These are phyloP conservation scores for Brachyalestes nurse DNA, from an alignment of 2,797 vertebrate species.

Conservation along the genomic window DNA sequence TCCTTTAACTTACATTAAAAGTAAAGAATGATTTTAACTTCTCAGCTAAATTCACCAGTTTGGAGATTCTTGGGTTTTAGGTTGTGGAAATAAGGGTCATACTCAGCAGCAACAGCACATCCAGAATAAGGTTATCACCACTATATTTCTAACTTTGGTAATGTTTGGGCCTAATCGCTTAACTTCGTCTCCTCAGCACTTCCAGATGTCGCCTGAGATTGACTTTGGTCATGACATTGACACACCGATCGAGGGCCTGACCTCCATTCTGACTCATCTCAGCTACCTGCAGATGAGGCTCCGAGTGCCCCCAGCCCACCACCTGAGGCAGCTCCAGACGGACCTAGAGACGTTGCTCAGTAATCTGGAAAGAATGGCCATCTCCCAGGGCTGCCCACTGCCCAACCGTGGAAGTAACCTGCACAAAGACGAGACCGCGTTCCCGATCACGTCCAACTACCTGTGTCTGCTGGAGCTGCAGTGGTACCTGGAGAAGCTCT, in stretches of 20 bases:
- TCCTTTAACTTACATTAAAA: no score
- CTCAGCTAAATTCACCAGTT: no score
- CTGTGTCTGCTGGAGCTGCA: conserved; percentile 61
- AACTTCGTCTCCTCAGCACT: conserved; percentile 45
- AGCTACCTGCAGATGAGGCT: conserved; percentile 57
- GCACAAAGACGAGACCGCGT: conserved; percentile 12
- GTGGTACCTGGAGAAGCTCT: conserved; percentile 65
- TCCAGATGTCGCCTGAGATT: conserved; percentile 37
- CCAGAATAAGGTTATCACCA: no score
- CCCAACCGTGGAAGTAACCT: conserved; percentile 4
- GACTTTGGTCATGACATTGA: conserved; percentile 23
- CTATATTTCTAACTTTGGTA: no score
- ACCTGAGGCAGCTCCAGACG: conserved; percentile 63
- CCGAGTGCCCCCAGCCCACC: conserved; percentile 30
- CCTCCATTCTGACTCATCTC: conserved; percentile 60
- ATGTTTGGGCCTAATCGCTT: not conserved
- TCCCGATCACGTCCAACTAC: conserved; percentile 57
- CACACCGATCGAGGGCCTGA: conserved; percentile 64
- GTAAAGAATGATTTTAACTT: no score
- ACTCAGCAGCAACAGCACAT: no score
- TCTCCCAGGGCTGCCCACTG: conserved; percentile 53
- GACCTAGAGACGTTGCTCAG: conserved; percentile 67
- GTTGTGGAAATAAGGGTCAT: no score
- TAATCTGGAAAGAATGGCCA: conserved; percentile 53
- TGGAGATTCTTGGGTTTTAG: no score